A percentile compares a stretch with the other conserved stretches of the same genome.
Conservation (phyloP, 1,140 invertebrate genomes). For the Drosophila tristis region DNA sequence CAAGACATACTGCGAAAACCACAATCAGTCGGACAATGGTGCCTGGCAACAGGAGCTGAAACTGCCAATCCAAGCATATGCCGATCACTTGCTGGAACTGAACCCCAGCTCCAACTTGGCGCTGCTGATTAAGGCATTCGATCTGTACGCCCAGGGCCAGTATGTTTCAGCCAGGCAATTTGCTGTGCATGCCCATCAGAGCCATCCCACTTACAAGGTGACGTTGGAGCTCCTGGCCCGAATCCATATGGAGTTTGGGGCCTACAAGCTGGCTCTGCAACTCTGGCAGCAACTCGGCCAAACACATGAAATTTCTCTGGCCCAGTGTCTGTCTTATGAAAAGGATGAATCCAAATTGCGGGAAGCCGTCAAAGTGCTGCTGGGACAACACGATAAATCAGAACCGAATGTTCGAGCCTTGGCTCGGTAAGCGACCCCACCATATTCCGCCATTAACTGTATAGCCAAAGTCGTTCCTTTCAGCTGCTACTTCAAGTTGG, state of each 20-base stretch:
- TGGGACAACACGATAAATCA: constrained; percentile 1
- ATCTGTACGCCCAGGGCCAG: constrained; percentile 85
- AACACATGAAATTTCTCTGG: constrained; percentile 32
- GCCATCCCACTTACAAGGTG: constrained; percentile 56
- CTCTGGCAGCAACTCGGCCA: constrained; percentile 55
- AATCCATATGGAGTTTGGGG: constrained; percentile 74
- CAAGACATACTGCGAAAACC: constrained; percentile 86
- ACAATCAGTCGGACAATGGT: constrained; percentile 61
- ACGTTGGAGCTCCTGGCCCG: constrained; percentile 65
- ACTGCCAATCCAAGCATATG: constrained; percentile 84
- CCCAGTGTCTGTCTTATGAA: constrained; percentile 63
- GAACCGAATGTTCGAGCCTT: constrained; percentile 35
- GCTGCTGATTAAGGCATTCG: constrained; percentile 87
- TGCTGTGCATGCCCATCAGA: constrained; percentile 76
- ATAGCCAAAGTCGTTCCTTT: background rate
- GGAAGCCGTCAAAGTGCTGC: constrained; percentile 44
- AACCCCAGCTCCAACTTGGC: constrained; percentile 87
- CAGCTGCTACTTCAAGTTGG: constrained; percentile 66
- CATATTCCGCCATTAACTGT: too few species aligned
- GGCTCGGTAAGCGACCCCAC: constrained; percentile 41
- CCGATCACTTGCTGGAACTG: constrained; percentile 84
- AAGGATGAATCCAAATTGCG: constrained; percentile 32
- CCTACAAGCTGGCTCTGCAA: constrained; percentile 68
- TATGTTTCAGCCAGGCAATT: constrained; percentile 86
- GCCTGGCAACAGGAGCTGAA: constrained; percentile 43